phyloP scores from a whole-genome alignment of 2,113 vertebrate species.

The Plotosus lineatus region DNA sequence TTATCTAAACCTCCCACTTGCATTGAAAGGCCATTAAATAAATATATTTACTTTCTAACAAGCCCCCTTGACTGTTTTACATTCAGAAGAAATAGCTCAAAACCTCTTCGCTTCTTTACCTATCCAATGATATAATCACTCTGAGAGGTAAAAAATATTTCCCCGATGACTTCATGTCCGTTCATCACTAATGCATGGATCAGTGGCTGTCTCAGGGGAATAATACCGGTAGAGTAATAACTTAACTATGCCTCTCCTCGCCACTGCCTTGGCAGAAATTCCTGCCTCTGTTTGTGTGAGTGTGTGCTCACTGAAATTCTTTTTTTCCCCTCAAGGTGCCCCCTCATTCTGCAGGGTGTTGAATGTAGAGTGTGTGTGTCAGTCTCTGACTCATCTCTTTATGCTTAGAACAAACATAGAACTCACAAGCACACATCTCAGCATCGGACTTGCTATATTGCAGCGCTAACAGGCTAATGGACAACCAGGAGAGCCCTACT shows the following conservation, averaged over 20 bases:
- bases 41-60: slow-evolving; percentile 18
- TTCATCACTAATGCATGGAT: slow-evolving; percentile 11
- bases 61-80: neutral
- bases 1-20: slow-evolving; percentile 26
- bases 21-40: slow-evolving; percentile 6
- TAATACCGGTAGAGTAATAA: slow-evolving; percentile 26
- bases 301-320: slow-evolving; percentile 22
- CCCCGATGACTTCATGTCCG: slow-evolving; percentile 17
- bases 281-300: slow-evolving; percentile 12
- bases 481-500: slow-evolving; percentile 21
- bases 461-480: slow-evolving; percentile 35
- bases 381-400: slow-evolving; percentile 46
- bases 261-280: slow-evolving; percentile 4
- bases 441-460: neutral
- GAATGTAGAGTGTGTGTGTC: slow-evolving; percentile 51
- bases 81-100: neutral
- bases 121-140: neutral
- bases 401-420: slow-evolving; percentile 23
- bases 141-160: slow-evolving; percentile 18
- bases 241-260: slow-evolving; percentile 15
- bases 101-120: neutral
- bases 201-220: slow-evolving; percentile 16
- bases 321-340: slow-evolving; percentile 14
- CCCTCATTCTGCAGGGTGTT: slow-evolving; percentile 25
- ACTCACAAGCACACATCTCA: slow-evolving; percentile 10